These are phyloP conservation scores for Rosalia funebris DNA, from an alignment of 2,888 invertebrate species.

Conservation along the genomic window DNA sequence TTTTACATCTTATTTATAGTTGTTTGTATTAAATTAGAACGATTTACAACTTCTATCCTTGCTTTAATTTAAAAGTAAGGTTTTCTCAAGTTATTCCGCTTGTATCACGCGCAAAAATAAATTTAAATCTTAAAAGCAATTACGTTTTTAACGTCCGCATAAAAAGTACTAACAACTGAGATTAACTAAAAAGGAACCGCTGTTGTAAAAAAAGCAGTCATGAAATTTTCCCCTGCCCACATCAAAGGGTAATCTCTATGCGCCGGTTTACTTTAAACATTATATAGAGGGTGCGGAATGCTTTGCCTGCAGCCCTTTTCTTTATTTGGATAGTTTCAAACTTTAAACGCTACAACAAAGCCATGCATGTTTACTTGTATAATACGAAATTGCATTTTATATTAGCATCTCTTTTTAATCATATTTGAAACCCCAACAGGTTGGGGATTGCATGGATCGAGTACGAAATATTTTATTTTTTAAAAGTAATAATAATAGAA, in stretches of 20 bases:
- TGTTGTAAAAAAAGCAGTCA: slow-evolving; percentile 32
- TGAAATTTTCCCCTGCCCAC: slow-evolving; percentile 38
- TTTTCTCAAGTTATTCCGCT: too few relatives aligned
- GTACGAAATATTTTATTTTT: too few relatives aligned
- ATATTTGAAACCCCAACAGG: too few relatives aligned
- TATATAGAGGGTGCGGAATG: slow-evolving; percentile 31
- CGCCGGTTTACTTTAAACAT: slow-evolving; percentile 33
- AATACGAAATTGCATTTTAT: slow-evolving; percentile 1
- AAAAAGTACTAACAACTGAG: slow-evolving; percentile 17
- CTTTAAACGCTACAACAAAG: slow-evolving; percentile 26
- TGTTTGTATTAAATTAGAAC: too few relatives aligned
- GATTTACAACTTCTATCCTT: background rate
- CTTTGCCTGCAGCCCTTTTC: slow-evolving; percentile 28
- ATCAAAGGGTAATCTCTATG: slow-evolving; percentile 40
- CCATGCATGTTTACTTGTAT: background rate
- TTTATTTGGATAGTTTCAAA: slow-evolving; percentile 33
- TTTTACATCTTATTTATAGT: too few relatives aligned
- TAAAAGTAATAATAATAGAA: too few relatives aligned
- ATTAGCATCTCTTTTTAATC: background rate
- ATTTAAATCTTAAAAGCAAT: slow-evolving; percentile 2
- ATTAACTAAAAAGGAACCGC: slow-evolving; percentile 26
- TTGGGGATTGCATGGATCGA: too few relatives aligned
- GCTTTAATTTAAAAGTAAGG: background rate
- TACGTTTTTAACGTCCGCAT: slow-evolving; percentile 12
- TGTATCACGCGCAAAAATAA: slow-evolving; percentile 14